These are phyloP conservation scores for Vimba vimba DNA, from an alignment of 2,113 vertebrate genomes.

Conservation along the genomic window DNA sequence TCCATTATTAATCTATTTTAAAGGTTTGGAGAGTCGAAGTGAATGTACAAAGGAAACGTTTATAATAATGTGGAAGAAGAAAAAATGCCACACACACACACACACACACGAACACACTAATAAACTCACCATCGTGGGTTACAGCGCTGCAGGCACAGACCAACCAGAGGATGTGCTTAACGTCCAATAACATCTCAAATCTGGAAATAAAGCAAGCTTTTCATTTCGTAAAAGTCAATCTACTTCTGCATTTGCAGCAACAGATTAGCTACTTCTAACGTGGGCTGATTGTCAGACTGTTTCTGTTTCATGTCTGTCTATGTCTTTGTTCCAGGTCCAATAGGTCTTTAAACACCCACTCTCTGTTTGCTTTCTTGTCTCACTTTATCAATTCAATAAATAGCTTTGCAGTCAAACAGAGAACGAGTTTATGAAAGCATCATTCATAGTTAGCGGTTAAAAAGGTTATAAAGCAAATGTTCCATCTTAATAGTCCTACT, in stretches of 20 bases:
- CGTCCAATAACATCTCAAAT: constrained; percentile 83
- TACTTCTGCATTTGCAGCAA: neutral
- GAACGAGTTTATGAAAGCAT: neutral
- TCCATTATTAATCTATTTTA: neutral
- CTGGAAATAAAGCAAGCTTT: constrained; percentile 64
- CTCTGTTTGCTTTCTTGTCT: neutral
- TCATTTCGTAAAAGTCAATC: neutral
- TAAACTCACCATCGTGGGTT: constrained; percentile 67
- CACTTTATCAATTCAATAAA: neutral
- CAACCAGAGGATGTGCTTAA: constrained; percentile 83
- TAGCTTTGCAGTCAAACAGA: neutral
- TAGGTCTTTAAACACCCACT: neutral
- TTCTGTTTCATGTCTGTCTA: neutral
- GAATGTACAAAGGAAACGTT: neutral
- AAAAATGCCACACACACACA: neutral
- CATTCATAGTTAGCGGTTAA: neutral
- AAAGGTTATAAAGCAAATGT: neutral
- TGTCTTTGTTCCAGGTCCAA: constrained; percentile 19
- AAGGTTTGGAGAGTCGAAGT: neutral
- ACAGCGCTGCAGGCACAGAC: constrained; percentile 67
- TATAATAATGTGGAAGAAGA: neutral
- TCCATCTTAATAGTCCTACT: neutral
- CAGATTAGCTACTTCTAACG: neutral
- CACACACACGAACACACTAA: constrained; percentile 60
- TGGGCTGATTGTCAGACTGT: neutral